Evolutionary conservation across 2,797 vertebrate genomes (phyloP).

Genomic region (Phoxinus dragarum): DNA sequence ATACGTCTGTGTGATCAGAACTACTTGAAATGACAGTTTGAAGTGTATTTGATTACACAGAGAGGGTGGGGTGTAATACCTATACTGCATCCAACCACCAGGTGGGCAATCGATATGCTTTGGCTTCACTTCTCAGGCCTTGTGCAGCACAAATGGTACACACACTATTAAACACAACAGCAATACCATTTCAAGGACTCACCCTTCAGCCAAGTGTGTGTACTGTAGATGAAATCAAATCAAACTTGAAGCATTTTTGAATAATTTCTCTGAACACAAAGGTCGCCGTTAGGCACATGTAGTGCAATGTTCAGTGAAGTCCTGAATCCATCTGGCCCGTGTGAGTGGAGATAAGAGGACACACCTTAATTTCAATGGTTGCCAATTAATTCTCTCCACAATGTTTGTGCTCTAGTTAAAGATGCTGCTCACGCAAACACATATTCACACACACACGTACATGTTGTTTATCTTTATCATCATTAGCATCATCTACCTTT

Average conservation of each 20-base stretch:
- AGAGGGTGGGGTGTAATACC: too few relatives aligned
- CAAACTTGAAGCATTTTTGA: background rate
- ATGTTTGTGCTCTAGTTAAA: conserved; percentile 22
- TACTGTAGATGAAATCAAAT: conserved; percentile 2
- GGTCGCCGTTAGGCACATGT: background rate
- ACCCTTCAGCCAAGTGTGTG: conserved; percentile 23
- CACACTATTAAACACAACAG: background rate
- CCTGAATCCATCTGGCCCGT: conserved; percentile 20
- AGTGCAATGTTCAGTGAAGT: conserved; percentile 4
- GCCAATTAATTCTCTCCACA: conserved; percentile 39
- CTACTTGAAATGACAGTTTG: too few relatives aligned
- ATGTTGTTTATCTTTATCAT: conserved; percentile 22
- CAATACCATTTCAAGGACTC: conserved; percentile 22
- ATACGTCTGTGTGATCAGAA: too few relatives aligned
- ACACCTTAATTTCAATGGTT: conserved; percentile 40
- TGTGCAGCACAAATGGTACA: background rate
- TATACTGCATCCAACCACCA: too few relatives aligned
- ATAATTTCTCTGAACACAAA: conserved; percentile 15
- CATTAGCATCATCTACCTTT: conserved; percentile 25
- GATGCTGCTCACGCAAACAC: background rate
- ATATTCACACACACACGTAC: conserved; percentile 24
- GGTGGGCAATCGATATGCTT: too few relatives aligned
- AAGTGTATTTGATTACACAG: too few relatives aligned
- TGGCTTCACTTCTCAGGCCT: too few relatives aligned
- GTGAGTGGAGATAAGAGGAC: conserved; percentile 47